Conservation (phyloP, 2,888 invertebrate genomes). For the Microdon myrmicae region DNA sequence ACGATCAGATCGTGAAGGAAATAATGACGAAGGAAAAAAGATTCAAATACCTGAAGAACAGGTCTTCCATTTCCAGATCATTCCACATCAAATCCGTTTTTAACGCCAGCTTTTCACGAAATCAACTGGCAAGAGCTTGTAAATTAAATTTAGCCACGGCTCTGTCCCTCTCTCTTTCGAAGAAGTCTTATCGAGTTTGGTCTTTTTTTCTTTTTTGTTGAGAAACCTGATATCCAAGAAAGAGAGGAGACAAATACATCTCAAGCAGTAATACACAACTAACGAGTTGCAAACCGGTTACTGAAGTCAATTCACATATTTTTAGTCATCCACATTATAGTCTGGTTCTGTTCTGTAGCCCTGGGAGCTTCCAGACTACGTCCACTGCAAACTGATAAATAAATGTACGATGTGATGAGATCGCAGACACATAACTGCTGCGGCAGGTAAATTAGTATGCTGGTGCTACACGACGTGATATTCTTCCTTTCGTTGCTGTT, state of each 20-base stretch:
- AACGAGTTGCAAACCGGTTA: slow-evolving; percentile 41
- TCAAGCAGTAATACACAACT: slow-evolving; percentile 19
- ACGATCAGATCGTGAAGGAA: no score
- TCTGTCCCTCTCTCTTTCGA: slow-evolving; percentile 23
- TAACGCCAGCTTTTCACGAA: no score
- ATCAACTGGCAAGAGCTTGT: slow-evolving; percentile 38
- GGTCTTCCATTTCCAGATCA: no score
- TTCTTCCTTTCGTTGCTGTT: no score
- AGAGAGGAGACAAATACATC: slow-evolving; percentile 15
- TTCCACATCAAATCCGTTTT: no score
- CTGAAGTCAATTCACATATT: slow-evolving; percentile 18
- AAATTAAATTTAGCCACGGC: slow-evolving; percentile 37
- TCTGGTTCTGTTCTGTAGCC: slow-evolving; percentile 15
- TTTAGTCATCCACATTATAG: slow-evolving; percentile 22
- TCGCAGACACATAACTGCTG: no score
- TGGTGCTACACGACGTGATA: no score
- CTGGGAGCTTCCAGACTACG: not conserved
- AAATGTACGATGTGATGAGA: no score
- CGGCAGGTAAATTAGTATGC: no score
- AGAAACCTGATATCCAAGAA: slow-evolving; percentile 36
- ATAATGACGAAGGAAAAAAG: no score
- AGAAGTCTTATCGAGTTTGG: slow-evolving; percentile 45
- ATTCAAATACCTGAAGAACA: no score
- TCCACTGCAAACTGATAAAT: no score
- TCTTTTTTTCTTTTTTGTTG: slow-evolving; percentile 27